Evolutionary conservation across 2,113 vertebrate genomes (phyloP).

Genomic region (Plotosus lineatus): DNA sequence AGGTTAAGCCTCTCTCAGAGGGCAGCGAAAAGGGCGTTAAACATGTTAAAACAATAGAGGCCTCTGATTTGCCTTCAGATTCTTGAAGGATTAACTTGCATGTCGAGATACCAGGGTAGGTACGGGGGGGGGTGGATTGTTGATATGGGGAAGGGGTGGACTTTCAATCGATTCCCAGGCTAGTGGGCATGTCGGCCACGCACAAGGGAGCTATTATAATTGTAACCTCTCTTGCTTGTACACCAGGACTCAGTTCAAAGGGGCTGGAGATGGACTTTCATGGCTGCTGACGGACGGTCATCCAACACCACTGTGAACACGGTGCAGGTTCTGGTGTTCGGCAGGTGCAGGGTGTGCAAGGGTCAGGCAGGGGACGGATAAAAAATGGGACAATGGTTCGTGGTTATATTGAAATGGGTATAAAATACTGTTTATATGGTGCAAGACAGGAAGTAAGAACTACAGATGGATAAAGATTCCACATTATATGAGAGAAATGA

Average conservation of each 20-base stretch:
- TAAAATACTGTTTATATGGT: too few relatives aligned
- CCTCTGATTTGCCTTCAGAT: conserved; percentile 57
- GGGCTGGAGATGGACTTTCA: conserved; percentile 50
- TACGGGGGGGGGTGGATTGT: conserved; percentile 48
- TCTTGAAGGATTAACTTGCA: conserved; percentile 71
- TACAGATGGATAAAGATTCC: too few relatives aligned
- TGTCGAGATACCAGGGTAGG: conserved; percentile 57
- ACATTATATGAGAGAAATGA: too few relatives aligned
- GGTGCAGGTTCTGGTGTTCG: conserved; percentile 16
- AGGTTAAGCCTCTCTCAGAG: conserved; percentile 39
- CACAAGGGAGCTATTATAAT: conserved; percentile 69
- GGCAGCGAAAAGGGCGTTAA: conserved; percentile 59
- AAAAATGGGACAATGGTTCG: neutral
- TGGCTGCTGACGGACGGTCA: conserved; percentile 47
- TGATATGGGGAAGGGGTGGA: conserved; percentile 19
- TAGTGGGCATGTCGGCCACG: conserved; percentile 49
- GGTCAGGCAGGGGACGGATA: conserved; percentile 11
- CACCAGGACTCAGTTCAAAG: conserved; percentile 50
- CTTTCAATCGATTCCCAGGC: conserved; percentile 65
- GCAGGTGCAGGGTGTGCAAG: conserved; percentile 32
- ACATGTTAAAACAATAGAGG: conserved; percentile 57
- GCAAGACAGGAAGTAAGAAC: too few relatives aligned
- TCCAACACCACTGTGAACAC: conserved; percentile 56
- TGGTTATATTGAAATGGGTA: neutral
- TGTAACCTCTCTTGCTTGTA: conserved; percentile 45